These are phyloP conservation scores for Microcebus lehilahytsara DNA, from an alignment of 2,113 vertebrate species.

Conservation along the genomic window DNA sequence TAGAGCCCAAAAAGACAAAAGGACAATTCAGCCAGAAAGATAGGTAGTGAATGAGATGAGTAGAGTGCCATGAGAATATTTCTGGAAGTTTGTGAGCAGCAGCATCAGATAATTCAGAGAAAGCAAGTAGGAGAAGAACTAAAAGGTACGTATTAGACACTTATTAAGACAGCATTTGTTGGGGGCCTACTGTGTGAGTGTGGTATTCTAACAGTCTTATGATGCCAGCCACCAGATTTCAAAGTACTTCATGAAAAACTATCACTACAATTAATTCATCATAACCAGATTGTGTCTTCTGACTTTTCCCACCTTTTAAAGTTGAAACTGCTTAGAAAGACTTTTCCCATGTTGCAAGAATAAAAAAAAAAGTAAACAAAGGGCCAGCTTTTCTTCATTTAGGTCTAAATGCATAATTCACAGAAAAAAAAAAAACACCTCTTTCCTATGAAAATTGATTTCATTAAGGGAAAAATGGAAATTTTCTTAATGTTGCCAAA, in stretches of 20 bases:
- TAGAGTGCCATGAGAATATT: background rate
- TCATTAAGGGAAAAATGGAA: slow-evolving; percentile 36
- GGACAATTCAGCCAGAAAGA: background rate
- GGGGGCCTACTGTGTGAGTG: background rate
- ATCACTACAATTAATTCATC: background rate
- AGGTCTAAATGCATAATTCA: background rate
- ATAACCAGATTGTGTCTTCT: background rate
- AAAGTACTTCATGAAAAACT: background rate
- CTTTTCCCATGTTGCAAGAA: background rate
- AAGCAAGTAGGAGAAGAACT: background rate
- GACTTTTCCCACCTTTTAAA: background rate
- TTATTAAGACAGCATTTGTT: background rate
- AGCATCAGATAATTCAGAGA: background rate
- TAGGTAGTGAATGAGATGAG: background rate
- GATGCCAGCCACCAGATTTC: background rate
- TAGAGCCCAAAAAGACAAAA: background rate
- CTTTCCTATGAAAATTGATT: slow-evolving; percentile 9
- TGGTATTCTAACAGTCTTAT: background rate
- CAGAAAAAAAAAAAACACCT: background rate
- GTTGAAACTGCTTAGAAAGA: background rate
- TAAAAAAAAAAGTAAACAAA: background rate
- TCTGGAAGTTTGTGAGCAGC: background rate
- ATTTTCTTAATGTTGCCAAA: slow-evolving; percentile 13
- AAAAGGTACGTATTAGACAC: background rate
- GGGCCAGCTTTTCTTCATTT: background rate